A percentile compares a stretch with the other conserved stretches of the same genome.
Conservation (phyloP, 2,888 invertebrate genomes). For the Subacronicta megacephala region DNA sequence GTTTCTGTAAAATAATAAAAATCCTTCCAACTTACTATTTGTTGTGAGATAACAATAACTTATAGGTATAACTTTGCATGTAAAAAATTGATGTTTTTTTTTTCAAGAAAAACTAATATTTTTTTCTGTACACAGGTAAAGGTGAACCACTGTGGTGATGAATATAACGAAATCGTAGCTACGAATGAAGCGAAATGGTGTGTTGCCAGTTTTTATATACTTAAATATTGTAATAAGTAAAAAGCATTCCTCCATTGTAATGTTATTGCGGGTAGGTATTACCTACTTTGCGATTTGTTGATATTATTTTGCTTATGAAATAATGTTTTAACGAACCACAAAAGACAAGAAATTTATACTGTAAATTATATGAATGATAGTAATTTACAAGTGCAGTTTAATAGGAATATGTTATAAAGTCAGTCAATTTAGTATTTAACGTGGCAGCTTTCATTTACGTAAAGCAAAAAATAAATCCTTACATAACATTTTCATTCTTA, state of each 20-base stretch:
- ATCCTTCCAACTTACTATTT: slow-evolving; percentile 80
- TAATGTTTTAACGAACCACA: slow-evolving; percentile 15
- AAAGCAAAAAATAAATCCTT: too few species aligned
- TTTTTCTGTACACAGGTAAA: slow-evolving; percentile 69
- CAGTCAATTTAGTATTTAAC: background rate
- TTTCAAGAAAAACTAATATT: slow-evolving; percentile 9
- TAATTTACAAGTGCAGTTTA: background rate
- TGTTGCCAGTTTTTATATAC: slow-evolving; percentile 48
- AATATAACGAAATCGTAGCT: slow-evolving; percentile 30
- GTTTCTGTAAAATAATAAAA: slow-evolving; percentile 54
- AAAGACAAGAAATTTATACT: slow-evolving; percentile 35
- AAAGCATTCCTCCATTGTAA: slow-evolving; percentile 68
- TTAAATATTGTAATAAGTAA: slow-evolving; percentile 46
- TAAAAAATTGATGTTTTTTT: slow-evolving; percentile 10
- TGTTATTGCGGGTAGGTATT: slow-evolving; percentile 35
- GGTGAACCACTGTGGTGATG: slow-evolving; percentile 76
- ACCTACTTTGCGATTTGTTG: slow-evolving; percentile 30
- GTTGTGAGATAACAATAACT: slow-evolving; percentile 87
- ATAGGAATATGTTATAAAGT: too few species aligned
- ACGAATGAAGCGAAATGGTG: slow-evolving; percentile 49
- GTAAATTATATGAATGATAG: slow-evolving; percentile 29
- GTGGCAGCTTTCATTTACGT: background rate
- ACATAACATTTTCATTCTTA: too few species aligned
- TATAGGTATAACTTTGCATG: slow-evolving; percentile 57
- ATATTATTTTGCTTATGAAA: slow-evolving; percentile 26